Evolutionary conservation across 2,113 vertebrate species (phyloP), one percentile per base, ranked within the genome.

Genomic region (Pedionomus torquatus): DNA sequence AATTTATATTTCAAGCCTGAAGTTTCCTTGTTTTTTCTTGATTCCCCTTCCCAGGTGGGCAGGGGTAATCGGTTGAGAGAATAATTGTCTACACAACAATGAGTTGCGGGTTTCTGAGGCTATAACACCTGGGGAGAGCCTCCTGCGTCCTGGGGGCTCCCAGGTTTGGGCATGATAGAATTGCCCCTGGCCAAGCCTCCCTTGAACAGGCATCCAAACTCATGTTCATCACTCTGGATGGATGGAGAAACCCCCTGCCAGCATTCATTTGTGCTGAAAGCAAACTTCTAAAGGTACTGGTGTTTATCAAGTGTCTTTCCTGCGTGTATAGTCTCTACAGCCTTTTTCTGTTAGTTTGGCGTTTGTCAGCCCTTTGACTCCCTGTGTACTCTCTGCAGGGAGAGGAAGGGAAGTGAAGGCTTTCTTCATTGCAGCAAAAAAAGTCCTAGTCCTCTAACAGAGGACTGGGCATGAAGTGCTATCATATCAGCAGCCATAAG

Each of bases 401-500:
- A 46, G 46, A 20, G 46, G 46, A 52, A 28, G 51, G 51, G 51
- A 30, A 28, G 51, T 16, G 16, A 52, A 52, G 26, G 26, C 51
- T 77, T 55, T 25, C 33, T 55, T 66, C 7, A 0, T 41, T 72
- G 23, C 43, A 48, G 33, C 5, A n/a, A 6, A 25, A 54, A n/a
- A 83, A 30, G 21, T 37, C 68, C 25, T 25, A 44, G 26, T 61
- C 20, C 31, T 66, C 48, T 85, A 14, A 19, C n/a, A 35, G 58
- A 66, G n/a, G 23, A 15, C 58, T 78, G 44, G 28, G 17, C 41
- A 44, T 35, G 46, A 55, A 43, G 15, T 54, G 28, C 44, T 30
- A 0, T 20, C 1, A 1, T 16, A 7, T 26, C 25, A 28, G 70
- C 64, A 66, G 19, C 30, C 0, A 0, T 10, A 55, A 35, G 12